These are phyloP conservation scores for Champsocephalus esox DNA, from an alignment of 2,797 vertebrate genomes.

Conservation along the genomic window DNA sequence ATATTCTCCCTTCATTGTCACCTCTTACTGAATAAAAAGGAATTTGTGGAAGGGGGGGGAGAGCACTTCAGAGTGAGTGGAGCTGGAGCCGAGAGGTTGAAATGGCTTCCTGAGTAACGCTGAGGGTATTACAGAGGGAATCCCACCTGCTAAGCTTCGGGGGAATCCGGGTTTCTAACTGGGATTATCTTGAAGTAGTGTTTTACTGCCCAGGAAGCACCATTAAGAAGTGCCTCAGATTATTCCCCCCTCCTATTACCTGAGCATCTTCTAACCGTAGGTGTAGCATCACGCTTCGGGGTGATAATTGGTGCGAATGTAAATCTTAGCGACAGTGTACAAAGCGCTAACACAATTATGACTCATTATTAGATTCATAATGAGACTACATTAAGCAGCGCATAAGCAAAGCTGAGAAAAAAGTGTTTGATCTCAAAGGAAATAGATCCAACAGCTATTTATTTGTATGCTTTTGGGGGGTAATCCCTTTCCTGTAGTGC, in stretches of 20 bases:
- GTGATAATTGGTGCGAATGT: slow-evolving; percentile 37
- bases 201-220: slow-evolving; percentile 73
- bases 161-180: slow-evolving; percentile 72
- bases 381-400: background rate
- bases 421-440: background rate
- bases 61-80: slow-evolving; percentile 52
- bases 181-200: slow-evolving; percentile 75
- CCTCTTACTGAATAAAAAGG: slow-evolving; percentile 55
- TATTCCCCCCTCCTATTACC: slow-evolving; percentile 49
- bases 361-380: background rate
- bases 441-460: background rate
- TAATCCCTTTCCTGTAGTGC: too few relatives aligned
- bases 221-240: slow-evolving; percentile 76
- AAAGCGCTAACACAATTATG: background rate
- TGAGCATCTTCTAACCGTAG: slow-evolving; percentile 22
- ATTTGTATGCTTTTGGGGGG: too few relatives aligned
- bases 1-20: slow-evolving; percentile 48
- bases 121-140: slow-evolving; percentile 67
- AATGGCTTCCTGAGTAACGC: slow-evolving; percentile 59
- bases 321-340: background rate
- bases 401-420: background rate
- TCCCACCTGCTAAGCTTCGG: slow-evolving; percentile 69
- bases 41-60: slow-evolving; percentile 44
- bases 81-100: slow-evolving; percentile 50
- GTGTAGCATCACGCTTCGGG: slow-evolving; percentile 34